Base-by-base conservation (phyloP, 35 echinoderm and acorn worm species). In the Holothuria glaberrima region DNA sequence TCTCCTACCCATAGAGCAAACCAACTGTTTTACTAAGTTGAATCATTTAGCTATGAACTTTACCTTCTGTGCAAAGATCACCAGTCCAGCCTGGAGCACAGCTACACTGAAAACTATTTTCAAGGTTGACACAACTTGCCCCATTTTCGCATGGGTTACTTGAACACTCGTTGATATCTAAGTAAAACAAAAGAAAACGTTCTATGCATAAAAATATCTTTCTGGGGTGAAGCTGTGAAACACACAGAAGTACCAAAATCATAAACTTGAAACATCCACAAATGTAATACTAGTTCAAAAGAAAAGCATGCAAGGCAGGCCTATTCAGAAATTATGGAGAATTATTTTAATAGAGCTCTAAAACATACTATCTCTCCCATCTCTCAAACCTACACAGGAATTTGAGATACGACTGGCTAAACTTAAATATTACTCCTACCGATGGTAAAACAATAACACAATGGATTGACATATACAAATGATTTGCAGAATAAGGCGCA, bases 161-260 rank as follows among this genome's bases (percentile, higher is more conserved):
- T 9, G 28, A 27, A 35, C 85, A 87, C 31, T 87, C 85, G n/a
- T 87, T 65, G 16, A 87, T 87, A 31, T 87, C 85, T 87, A 35
- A 28, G 27, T 5, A 63, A 84, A 36, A 19, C 3, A 32, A 31
- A 59, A 69, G 66, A 24, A 69, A 69, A 69, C 10, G 6, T 18
- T 69, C 20, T 5, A n/a, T 12, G 28, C 12, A n/a, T 29, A 21
- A 65, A n/a, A 65, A n/a, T 65, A n/a, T 65, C 27, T 65, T 65
- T 12, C 27, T 65, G 22, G 21, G 22, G 22, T 69, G 50, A 14
- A 5, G 50, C 5, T 14, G 50, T 29, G 62, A n/a, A 29, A 65
- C 20, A 65, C 62, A 29, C 2, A 29, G 20, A 65, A 29, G 62
- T 65, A 29, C 2, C 62, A n/a, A 29, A 65, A 21, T 29, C 62